Base-by-base conservation (phyloP, 2,797 vertebrate species). In the Karalla daura region DNA sequence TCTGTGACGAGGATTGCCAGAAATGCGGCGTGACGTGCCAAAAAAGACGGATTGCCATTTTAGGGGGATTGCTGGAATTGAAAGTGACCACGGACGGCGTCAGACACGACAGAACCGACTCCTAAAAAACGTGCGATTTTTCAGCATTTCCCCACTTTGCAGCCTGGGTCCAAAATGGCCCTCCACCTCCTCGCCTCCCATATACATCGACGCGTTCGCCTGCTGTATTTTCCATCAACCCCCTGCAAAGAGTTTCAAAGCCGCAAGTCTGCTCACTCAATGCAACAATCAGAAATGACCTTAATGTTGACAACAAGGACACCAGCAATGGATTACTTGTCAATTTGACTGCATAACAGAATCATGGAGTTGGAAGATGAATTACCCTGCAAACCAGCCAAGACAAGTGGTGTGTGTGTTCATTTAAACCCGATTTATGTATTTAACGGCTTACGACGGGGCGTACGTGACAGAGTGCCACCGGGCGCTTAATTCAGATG, bases 281-380 rank as follows among this genome's bases (percentile, higher is more conserved):
- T 82, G 86, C 79, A 70, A 88, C 91, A 91, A 92, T 93, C 92
- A 90, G 84, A 93, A 89, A 84, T 85, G 92, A 93, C 93, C 92
- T 93, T 89, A 93, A 88, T 90, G 92, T 89, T 89, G 91, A 92
- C 89, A 91, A 92, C 92, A 94, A 94, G 93, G 93, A 93, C 92
- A 80, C 85, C 69, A 82, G 91, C 91, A 88, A 93, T 93, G 90
- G 92, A 94, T 94, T 94, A 93, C 91, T 89, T 90, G 91, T 93
- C 93, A 93, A 93, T 94, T 93, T 92, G 92, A 92, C 93, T 89
- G 92, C 89, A 91, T 94, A 94, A 94, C 91, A 87, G 88, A 94
- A 94, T 93, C 91, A 92, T 86, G 86, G 88, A 88, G 77, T 87
- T 86, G 83, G 91, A 93, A 94, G 94, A 94, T 94, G 90, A 93